Base-by-base conservation (phyloP, 2,888 invertebrate genomes). In the Ornithoptera alexandrae region DNA sequence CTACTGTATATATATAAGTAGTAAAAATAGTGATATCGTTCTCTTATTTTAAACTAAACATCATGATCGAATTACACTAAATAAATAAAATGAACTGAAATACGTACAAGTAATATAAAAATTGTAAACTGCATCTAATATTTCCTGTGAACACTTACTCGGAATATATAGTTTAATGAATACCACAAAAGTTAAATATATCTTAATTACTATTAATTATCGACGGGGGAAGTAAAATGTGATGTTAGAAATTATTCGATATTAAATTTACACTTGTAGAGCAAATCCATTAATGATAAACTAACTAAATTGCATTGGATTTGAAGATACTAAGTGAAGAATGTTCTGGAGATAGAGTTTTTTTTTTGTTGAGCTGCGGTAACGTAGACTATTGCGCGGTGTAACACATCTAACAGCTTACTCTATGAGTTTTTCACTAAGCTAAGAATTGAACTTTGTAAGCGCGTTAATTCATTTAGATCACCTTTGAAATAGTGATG, bases 381-480 rank as follows among this genome's bases (percentile, higher is more conserved):
- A 39, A 10, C 1, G 8, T 39, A 39, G 39, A 10, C 50, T 50
- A 18, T 50, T 50, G 50, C 15, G 50, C 5, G 5, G 15, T 15
- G 50, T 17, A 30, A 60, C 36, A 68, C 5, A 36, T 8, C 36
- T 62, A 67, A 6, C 42, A 62, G 20, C 61, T 62, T 67, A 67
- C 17, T 20, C n/a, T 61, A 57, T 22, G 17, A 58, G 22, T 50
- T 59, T n/a, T 58, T 46, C 42, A 18, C 30, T 64, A 50, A 59
- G 50, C 36, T 60, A 60, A 39, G 20, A 46, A 59, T 62, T 53
- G 59, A 50, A 50, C 50, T 18, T 6, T 17, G 63, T 56, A 53
- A 69, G 22, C 57, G 42, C 65, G 61, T 56, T 53, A 59, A 60
- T 64, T 68, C 36, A 42, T 60, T 56, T 69, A 63, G 58, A 46